Evolutionary conservation across 2,113 vertebrate species (phyloP), one percentile per base, ranked within the genome.

Genomic region (Nothocercus nigrocapillus): DNA sequence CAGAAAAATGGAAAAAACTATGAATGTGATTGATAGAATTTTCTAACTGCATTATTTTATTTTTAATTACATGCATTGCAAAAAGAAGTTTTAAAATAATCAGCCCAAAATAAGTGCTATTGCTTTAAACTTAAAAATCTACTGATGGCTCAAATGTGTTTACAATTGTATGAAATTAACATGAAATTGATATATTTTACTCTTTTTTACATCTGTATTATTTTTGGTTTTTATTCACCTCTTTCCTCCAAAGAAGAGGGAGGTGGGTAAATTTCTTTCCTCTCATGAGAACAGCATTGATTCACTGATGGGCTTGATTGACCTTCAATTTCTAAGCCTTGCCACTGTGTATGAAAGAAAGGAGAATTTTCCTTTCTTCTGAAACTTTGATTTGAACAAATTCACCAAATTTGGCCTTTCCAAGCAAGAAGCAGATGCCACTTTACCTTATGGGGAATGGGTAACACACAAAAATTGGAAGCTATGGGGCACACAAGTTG

Each of bases 401-500:
- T 54, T 85, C 40, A 67, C 54, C 16, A 66, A 89, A 79, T 49
- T 21, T 59, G 44, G 54, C 49, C 79, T 54, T 74, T 40, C 54
- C 3, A 1, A 28, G 30, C 10, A 87, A 91, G 67, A 53, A 87
- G 34, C 34, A 89, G 87, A 85, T 95, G 68, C 2, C 24, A 66
- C n/a, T 77, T 89, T 18, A 59, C n/a, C 7, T 49, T 88, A 40
- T 5, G 7, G 19, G 17, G 14, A 88, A 74, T 7, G 94, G 27
- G 73, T 82, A 51, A 78, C 28, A 56, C 1, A 66, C 17, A 36
- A 85, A 77, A 90, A 21, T 3, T 67, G 17, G 61, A 89, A 88
- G 12, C 20, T 68, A 54, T 18, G 28, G 79, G 6, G 14, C 13
- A 45, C 8, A 4, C 0, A 0, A 88, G 30, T 25, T 63, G 72